Base-by-base conservation (phyloP, 2,797 vertebrate species). In the Thripadectes ignobilis region DNA sequence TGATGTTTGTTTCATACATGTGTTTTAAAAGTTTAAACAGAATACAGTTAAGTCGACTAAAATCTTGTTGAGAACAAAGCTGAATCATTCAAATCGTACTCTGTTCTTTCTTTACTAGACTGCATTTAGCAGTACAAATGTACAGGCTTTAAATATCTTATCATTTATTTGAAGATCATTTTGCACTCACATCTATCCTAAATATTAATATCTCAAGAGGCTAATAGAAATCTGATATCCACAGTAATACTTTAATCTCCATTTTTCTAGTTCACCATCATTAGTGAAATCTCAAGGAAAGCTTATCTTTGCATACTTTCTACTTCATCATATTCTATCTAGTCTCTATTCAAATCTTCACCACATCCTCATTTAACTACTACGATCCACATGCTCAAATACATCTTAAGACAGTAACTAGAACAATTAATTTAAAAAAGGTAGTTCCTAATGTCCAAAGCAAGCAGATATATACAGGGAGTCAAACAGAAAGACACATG, bases 141-240 rank as follows among this genome's bases (percentile, higher is more conserved):
- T 85, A 83, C 57, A 80, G 54, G 61, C 88, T 95, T 95, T 95
- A 94, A 97, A 97, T 97, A 96, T 89, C 95, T 88, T 71, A 86
- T 21, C 55, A 95, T 91, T 94, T 88, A 91, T 95, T 92, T 93
- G 87, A 97, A 89, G 84, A 96, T 78, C 75, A 88, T 94, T 88
- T 96, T 92, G 75, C 32, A 91, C 75, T 95, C 87, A 78, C 2
- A 12, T 95, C 91, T 88, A 83, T 95, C 89, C 61, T 81, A 93
- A 95, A 91, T 91, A 97, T 81, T 93, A 93, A 94, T 91, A 72
- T 66, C 82, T 94, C 62, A 85, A 96, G 95, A 91, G 91, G 87
- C 68, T 94, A 95, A 92, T 84, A 93, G 87, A 85, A 92, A 95
- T 91, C 72, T 91, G 92, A 96, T 93, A 93, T 38, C 75, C 79